A percentile compares a stretch with the other conserved stretches of the same genome.
Conservation (phyloP, 2,797 vertebrate genomes). For the Poeciliopsis presidionis region DNA sequence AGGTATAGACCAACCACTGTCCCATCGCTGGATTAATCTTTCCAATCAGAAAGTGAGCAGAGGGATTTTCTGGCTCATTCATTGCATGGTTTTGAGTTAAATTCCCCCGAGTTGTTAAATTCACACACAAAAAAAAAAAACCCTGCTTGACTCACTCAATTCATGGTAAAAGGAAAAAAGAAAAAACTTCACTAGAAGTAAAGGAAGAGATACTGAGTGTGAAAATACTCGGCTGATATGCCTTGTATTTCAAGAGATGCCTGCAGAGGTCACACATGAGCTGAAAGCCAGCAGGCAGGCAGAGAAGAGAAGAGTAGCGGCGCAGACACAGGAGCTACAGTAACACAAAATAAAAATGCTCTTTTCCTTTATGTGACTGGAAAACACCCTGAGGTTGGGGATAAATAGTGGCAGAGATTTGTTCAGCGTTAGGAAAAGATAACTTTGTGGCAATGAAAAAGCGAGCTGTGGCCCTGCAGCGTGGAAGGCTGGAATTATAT, state of each 20-base stretch:
- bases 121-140: not conserved
- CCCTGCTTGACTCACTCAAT: not conserved
- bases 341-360: not conserved
- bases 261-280: constrained; percentile 75
- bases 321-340: constrained; percentile 13
- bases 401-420: not conserved
- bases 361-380: not conserved
- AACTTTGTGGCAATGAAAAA: not conserved
- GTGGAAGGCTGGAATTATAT: not conserved
- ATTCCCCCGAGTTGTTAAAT: not conserved
- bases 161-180: not conserved
- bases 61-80: not conserved
- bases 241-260: constrained; percentile 49
- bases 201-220: not conserved
- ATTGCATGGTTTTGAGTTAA: not conserved
- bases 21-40: not conserved
- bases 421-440: not conserved
- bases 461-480: not conserved
- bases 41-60: constrained; percentile 1
- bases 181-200: too few species aligned
- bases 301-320: constrained; percentile 10
- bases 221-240: not conserved
- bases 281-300: constrained; percentile 48
- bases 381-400: not conserved
- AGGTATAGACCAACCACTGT: constrained; percentile 13